These are phyloP conservation scores for Emydocephalus ijimae DNA, from an alignment of 2,113 vertebrate genomes.

Conservation along the genomic window DNA sequence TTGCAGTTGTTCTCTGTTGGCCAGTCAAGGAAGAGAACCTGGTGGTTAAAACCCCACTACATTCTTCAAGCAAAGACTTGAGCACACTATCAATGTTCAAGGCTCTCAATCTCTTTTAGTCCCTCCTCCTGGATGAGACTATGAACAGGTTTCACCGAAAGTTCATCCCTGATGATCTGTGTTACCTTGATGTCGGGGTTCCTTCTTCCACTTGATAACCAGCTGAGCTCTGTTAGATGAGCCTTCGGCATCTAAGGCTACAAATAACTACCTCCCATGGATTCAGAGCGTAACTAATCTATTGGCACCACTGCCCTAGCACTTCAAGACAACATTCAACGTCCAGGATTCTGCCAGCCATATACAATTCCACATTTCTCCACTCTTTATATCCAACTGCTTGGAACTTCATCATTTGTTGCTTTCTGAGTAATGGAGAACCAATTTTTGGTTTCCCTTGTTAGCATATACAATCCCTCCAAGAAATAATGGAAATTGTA, in stretches of 20 bases:
- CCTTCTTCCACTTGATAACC: background rate
- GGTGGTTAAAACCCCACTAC: background rate
- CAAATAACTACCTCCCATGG: background rate
- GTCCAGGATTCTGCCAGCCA: background rate
- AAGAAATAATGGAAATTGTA: background rate
- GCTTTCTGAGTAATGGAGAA: background rate
- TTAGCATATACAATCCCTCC: background rate
- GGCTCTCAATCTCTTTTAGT: background rate
- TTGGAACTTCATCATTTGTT: background rate
- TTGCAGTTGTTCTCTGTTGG: background rate
- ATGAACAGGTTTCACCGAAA: background rate
- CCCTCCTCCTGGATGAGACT: background rate
- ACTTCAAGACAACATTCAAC: background rate
- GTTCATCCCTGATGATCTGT: background rate
- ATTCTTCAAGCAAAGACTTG: background rate
- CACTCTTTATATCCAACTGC: background rate
- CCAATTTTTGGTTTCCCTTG: background rate
- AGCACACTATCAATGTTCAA: background rate
- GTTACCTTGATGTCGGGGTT: background rate
- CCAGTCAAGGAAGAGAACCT: background rate
- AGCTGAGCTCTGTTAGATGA: background rate
- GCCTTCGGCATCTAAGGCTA: background rate
- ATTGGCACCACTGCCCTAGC: background rate
- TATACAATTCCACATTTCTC: background rate
- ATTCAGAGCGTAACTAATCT: background rate